phyloP scores from a whole-genome alignment of 2,113 vertebrate genomes.

The Seriola rivoliana region DNA sequence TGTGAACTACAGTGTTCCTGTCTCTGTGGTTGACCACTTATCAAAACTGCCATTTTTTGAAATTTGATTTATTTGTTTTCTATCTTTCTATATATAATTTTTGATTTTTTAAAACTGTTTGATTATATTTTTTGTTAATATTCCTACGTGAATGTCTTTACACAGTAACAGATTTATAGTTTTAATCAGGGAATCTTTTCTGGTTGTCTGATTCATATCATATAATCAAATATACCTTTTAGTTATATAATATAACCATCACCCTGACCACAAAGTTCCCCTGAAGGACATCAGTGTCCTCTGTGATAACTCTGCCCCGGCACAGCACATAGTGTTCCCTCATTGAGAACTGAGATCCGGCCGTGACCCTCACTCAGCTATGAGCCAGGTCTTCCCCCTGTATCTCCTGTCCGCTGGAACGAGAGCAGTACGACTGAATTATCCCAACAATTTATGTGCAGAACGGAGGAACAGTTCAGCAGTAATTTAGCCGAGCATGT shows the following conservation, averaged over 20 bases:
- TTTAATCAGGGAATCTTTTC: too few species aligned
- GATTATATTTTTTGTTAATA: neutral
- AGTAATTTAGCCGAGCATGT: slow-evolving; percentile 43
- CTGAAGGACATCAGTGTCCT: neutral
- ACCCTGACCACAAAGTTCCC: neutral
- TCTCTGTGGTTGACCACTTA: too few species aligned
- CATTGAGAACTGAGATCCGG: slow-evolving; percentile 4
- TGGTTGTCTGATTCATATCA: too few species aligned
- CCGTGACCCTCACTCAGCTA: neutral
- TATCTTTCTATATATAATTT: too few species aligned
- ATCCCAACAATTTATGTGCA: slow-evolving; percentile 54
- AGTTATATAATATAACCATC: neutral
- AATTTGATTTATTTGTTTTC: too few species aligned
- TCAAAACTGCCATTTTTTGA: too few species aligned
- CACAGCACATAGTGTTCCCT: neutral
- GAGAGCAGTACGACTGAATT: slow-evolving; percentile 38
- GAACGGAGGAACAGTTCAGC: slow-evolving; percentile 30
- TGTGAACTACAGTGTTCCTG: too few species aligned
- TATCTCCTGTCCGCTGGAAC: slow-evolving; percentile 33
- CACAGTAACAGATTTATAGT: too few species aligned
- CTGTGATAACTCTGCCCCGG: neutral
- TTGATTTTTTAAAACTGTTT: too few species aligned
- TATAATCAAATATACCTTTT: neutral
- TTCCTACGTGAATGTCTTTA: neutral
- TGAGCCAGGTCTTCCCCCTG: slow-evolving; percentile 17